Evolutionary conservation across 1,140 invertebrate species (phyloP), one percentile per base, ranked within the genome.

Genomic region (Bursaphelenchus mucronatus): DNA sequence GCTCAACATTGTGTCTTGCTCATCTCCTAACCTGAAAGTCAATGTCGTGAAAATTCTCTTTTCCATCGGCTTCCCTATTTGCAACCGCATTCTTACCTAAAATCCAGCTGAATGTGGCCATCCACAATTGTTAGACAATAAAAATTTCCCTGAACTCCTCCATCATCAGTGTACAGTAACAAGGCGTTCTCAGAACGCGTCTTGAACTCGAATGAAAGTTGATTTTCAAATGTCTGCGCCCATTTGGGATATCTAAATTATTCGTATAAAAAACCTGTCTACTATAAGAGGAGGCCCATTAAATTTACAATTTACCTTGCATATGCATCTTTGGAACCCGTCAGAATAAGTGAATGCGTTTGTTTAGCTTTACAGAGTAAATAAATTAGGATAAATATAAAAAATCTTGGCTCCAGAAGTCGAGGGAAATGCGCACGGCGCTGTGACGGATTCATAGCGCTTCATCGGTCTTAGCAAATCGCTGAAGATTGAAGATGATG

Each of bases 51-150:
- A 86, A 51, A 87, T 87, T 1, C 90, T 84, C 13, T 86, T 85
- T 64, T 90, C n/a, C n/a, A 87, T 53, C 91, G 88, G 83, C 90
- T 91, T 82, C 92, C 91, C 91, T 90, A 93, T 74, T 9, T 52
- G 10, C 52, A 30, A 67, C 40, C 13, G 61, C 5, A 30, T 30
- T 30, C 30, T 30, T 30, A 30, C 30, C 30, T 30, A 82, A 91
- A 91, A 67, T 91, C 85, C 68, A 94, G 82, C 54, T 91, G 84
- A n/a, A 95, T 83, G 0, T 88, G 88, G 19, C 92, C 90, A 78
- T 92, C 90, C 6, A 95, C 90, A 13, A 97, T 84, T 79, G 94
- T 95, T 55, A 96, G 82, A 83, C 94, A 91, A 82, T 96, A 92
- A 83, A 95, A 97, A 82, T 95, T 91, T 75, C 71, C 70, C 17